Conservation (phyloP, 1,140 invertebrate species). For the Saccostrea cuccullata region DNA sequence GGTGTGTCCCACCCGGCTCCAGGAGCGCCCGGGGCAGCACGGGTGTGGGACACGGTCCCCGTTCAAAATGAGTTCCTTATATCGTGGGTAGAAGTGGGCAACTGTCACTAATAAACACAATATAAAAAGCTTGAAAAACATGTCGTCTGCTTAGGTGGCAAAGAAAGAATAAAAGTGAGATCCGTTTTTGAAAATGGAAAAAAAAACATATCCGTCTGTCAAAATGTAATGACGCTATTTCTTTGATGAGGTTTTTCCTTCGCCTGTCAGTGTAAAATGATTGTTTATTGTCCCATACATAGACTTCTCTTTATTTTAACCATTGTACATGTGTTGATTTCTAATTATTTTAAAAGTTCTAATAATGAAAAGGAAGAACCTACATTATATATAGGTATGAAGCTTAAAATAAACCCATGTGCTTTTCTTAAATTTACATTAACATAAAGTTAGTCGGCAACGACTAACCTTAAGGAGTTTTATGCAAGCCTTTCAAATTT, state of each 20-base stretch:
- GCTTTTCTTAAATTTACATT: no score
- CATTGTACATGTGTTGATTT: background rate
- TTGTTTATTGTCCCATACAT: background rate
- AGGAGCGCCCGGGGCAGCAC: background rate
- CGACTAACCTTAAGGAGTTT: no score
- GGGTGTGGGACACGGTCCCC: background rate
- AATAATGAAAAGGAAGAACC: no score
- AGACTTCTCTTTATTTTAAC: background rate
- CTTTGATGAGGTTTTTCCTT: background rate
- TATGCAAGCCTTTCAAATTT: no score
- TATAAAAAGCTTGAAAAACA: background rate
- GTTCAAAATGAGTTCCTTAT: background rate
- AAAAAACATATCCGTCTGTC: conserved; percentile 1
- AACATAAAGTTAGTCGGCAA: no score
- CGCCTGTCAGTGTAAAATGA: background rate
- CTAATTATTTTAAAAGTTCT: background rate
- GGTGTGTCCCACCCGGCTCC: background rate
- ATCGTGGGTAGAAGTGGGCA: background rate
- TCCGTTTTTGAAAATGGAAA: background rate
- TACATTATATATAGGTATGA: no score
- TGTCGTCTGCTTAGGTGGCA: background rate
- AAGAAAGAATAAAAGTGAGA: background rate
- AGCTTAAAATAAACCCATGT: no score
- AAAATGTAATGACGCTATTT: background rate
- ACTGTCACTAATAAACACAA: background rate